These are phyloP conservation scores for Leucoma salicis DNA, from an alignment of 2,888 invertebrate species.

Conservation along the genomic window DNA sequence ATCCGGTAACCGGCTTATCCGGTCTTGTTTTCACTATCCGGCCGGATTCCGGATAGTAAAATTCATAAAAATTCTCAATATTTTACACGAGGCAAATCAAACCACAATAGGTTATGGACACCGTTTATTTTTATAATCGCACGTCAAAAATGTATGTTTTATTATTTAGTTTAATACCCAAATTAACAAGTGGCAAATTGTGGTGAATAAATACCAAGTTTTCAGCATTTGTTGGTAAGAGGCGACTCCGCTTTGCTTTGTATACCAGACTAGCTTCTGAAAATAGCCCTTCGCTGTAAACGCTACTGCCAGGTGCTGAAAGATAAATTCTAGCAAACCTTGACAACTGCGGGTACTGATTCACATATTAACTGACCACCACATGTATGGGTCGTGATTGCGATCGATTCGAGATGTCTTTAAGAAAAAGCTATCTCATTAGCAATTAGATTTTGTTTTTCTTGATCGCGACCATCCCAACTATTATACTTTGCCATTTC, in stretches of 20 bases:
- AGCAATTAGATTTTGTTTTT: slow-evolving; percentile 6
- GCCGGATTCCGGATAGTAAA: background rate
- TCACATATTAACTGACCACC: background rate
- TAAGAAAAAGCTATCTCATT: slow-evolving; percentile 4
- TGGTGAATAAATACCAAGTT: slow-evolving; percentile 3
- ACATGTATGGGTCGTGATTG: slow-evolving; percentile 18
- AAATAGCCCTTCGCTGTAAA: slow-evolving; percentile 1
- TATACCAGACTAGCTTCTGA: slow-evolving; percentile 4
- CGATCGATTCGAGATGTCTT: slow-evolving; percentile 19
- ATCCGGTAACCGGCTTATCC: background rate
- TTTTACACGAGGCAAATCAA: slow-evolving; percentile 10
- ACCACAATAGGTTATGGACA: background rate
- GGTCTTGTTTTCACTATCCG: background rate
- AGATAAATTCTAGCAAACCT: background rate
- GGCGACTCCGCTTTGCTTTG: slow-evolving; percentile 2
- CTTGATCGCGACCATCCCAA: slow-evolving; percentile 10
- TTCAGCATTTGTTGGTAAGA: background rate
- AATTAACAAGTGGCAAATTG: slow-evolving; percentile 1
- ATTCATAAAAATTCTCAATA: background rate
- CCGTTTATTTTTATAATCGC: background rate
- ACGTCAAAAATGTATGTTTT: too few relatives aligned
- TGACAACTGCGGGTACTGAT: background rate
- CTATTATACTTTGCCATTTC: slow-evolving; percentile 25
- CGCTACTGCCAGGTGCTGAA: background rate
- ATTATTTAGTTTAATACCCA: background rate